Evolutionary conservation across 1,140 invertebrate genomes (phyloP).

Genomic region (Mamestra configurata): DNA sequence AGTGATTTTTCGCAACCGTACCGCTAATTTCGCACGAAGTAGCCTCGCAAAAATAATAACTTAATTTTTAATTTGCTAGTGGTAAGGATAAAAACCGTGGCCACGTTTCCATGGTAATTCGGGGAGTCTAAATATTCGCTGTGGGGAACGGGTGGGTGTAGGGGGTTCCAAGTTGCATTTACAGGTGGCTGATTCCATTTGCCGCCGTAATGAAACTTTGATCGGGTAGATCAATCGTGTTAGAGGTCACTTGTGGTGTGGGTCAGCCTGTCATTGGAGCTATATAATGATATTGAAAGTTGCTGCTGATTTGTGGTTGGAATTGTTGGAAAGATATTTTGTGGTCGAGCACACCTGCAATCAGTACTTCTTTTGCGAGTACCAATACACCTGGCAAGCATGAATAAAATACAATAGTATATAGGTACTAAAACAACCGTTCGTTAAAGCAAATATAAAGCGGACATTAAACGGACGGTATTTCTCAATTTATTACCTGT

Average conservation of each 20-base stretch:
- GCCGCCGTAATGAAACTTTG: constrained; percentile 47
- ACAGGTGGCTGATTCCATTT: constrained; percentile 52
- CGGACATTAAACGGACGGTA: background rate
- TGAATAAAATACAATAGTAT: background rate
- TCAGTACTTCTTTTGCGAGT: no score
- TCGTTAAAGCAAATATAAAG: background rate
- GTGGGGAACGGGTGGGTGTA: background rate
- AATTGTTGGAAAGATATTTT: background rate
- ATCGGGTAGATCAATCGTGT: constrained; percentile 47
- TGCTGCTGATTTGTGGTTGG: background rate
- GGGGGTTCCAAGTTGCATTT: constrained; percentile 43
- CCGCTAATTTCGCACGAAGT: background rate
- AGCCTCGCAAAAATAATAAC: constrained; percentile 3
- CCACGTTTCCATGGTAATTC: constrained; percentile 11
- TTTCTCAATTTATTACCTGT: constrained; percentile 38
- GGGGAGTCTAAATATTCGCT: constrained; percentile 33
- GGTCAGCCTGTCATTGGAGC: background rate
- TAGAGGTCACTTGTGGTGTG: constrained; percentile 11
- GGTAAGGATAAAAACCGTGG: background rate
- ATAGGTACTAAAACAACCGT: background rate
- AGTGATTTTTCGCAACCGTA: background rate
- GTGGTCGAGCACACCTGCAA: no score
- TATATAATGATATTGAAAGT: background rate
- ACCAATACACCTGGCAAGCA: no score
- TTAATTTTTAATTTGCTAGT: background rate